These are phyloP conservation scores for Erebia aethiops DNA, from an alignment of 2,888 invertebrate genomes.

Conservation along the genomic window DNA sequence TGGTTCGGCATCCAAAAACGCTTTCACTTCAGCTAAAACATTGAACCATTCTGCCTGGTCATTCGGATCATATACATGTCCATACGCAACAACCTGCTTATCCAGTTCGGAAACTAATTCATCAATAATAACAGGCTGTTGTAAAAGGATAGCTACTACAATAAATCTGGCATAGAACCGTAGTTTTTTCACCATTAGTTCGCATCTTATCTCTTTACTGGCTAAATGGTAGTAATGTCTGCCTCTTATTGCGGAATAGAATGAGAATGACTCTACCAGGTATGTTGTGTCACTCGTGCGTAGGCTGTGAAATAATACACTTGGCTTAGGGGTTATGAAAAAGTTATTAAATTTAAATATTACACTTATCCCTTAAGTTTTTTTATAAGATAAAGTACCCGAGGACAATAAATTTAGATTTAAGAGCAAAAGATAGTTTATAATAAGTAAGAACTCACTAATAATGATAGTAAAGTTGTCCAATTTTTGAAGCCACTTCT, in stretches of 20 bases:
- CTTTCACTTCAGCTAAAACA: slow-evolving; percentile 96
- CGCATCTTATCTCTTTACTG: slow-evolving; percentile 95
- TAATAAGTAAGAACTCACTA: slow-evolving; percentile 87
- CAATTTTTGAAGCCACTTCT: slow-evolving; percentile 99
- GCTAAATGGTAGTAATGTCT: slow-evolving; percentile 97
- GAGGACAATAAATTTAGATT: too few species aligned
- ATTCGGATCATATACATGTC: slow-evolving; percentile 97
- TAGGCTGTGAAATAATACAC: slow-evolving; percentile 83
- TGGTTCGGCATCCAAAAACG: slow-evolving; percentile 96
- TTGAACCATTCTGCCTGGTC: slow-evolving; percentile 98
- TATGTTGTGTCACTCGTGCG: slow-evolving; percentile 98
- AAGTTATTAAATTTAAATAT: neutral
- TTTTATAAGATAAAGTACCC: too few species aligned
- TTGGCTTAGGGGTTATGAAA: neutral
- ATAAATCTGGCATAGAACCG: slow-evolving; percentile 98
- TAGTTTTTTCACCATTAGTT: slow-evolving; percentile 98
- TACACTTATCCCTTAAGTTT: too few species aligned
- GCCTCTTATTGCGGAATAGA: slow-evolving; percentile 97
- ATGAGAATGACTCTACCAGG: slow-evolving; percentile 97
- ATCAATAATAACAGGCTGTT: slow-evolving; percentile 95
- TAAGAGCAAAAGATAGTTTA: neutral
- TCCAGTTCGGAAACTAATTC: slow-evolving; percentile 96
- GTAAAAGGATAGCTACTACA: slow-evolving; percentile 95
- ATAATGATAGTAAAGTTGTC: slow-evolving; percentile 98
- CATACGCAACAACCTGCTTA: slow-evolving; percentile 97